Base-by-base conservation (phyloP, 2,113 vertebrate genomes). In the Dendropsophus ebraccatus region DNA sequence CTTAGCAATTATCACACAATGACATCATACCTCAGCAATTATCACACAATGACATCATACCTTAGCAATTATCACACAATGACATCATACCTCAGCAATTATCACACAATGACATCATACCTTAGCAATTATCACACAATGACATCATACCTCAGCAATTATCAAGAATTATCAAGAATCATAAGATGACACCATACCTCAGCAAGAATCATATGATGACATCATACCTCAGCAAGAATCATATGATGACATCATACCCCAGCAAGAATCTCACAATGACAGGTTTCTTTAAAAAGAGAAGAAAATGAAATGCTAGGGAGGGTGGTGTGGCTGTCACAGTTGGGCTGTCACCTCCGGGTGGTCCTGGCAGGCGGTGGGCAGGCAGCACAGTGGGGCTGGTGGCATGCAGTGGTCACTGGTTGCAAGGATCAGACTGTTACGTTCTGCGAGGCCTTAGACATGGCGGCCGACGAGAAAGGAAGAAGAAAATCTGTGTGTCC, bases 201-300 rank as follows among this genome's bases (percentile, higher is more conserved):
- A n/a, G 23, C 25, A 65, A 56, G 23, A n/a, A 50, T 32, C 45
- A 17, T 49, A 67, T 45, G n/a, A 65, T 56, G 76, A 58, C 52
- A 78, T 52, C 19, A n/a, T n/a, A n/a, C n/a, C n/a, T n/a, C n/a
- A n/a, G n/a, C 81, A 70, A 82, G 62, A 82, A 70, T 82, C 81
- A 28, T 17, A 70, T 50, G 45, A 72, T 56, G 67, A 67, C n/a
- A n/a, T n/a, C n/a, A 83, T 32, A 45, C 56, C 28, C 32, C n/a
- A n/a, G 23, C 25, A 65, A 56, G 23, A n/a, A 50, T 32, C 45
- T 17, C 65, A 67, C 60, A 35, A 65, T 56, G 76, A 58, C 52
- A 78, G 30, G 41, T 8, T 41, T 41, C 41, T 41, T 41, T 41
- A 3, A 41, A 41, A 41, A 41, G 41, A 41, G 41, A 41, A 41